A percentile compares a stretch with the other conserved stretches of the same genome.
Conservation (phyloP, 2,888 invertebrate species). For the Mimachlamys varia region DNA sequence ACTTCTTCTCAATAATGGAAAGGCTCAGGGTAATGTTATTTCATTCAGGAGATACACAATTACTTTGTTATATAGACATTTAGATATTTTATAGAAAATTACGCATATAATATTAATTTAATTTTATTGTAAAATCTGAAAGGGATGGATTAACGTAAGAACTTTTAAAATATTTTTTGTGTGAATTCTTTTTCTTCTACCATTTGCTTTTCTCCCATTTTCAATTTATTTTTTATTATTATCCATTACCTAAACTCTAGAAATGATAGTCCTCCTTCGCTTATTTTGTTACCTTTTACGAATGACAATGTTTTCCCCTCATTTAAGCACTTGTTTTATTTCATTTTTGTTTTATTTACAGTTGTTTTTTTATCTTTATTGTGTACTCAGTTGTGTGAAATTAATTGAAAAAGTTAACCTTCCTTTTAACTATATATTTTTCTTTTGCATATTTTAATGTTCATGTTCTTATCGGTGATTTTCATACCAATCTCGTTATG, state of each 20-base stretch:
- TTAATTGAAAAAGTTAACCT: too few relatives aligned
- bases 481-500: too few relatives aligned
- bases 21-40: too few relatives aligned
- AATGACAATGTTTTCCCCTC: background rate
- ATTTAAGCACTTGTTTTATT: background rate
- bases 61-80: too few relatives aligned
- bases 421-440: too few relatives aligned
- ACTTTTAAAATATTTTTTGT: background rate
- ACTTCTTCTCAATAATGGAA: too few relatives aligned
- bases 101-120: background rate
- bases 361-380: background rate
- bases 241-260: background rate
- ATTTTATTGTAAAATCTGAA: background rate
- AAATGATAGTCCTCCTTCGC: background rate
- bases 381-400: background rate
- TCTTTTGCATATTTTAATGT: too few relatives aligned
- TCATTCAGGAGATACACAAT: too few relatives aligned
- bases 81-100: too few relatives aligned
- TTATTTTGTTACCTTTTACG: too few relatives aligned
- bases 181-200: background rate
- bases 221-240: background rate
- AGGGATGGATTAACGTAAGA: conserved; percentile 29
- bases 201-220: background rate
- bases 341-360: too few relatives aligned
- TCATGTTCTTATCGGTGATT: too few relatives aligned